Evolutionary conservation across 2,888 invertebrate genomes (phyloP).

Genomic region (Perdita meconis): DNA sequence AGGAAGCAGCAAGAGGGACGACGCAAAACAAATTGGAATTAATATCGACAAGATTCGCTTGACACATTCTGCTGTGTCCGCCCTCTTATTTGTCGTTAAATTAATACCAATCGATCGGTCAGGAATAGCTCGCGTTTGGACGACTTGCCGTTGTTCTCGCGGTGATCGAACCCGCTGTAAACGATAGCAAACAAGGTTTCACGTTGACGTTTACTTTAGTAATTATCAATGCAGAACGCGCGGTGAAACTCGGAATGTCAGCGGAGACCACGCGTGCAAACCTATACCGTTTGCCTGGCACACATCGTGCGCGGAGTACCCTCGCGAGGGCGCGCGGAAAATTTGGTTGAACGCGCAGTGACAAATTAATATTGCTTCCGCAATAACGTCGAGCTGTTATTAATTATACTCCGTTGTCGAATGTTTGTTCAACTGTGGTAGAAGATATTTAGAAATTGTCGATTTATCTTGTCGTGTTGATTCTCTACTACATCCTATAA

Average conservation of each 20-base stretch:
- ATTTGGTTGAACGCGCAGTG: slow-evolving; percentile 58
- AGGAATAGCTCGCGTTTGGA: too few relatives aligned
- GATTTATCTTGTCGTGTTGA: slow-evolving; percentile 4
- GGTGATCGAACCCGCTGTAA: slow-evolving; percentile 65
- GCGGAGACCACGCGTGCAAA: slow-evolving; percentile 44
- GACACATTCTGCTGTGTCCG: too few relatives aligned
- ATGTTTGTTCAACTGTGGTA: slow-evolving; percentile 18
- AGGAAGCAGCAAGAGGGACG: not conserved
- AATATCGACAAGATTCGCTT: not conserved
- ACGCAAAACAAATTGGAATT: not conserved
- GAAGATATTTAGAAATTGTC: slow-evolving; percentile 1
- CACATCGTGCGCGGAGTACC: slow-evolving; percentile 19
- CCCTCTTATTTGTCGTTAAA: too few relatives aligned
- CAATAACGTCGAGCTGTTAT: slow-evolving; percentile 51
- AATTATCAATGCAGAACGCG: slow-evolving; percentile 67
- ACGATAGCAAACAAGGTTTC: slow-evolving; percentile 61
- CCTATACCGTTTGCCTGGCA: slow-evolving; percentile 24
- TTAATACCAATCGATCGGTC: too few relatives aligned
- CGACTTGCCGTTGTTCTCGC: slow-evolving; percentile 41
- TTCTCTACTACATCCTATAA: not conserved
- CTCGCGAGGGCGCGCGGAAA: slow-evolving; percentile 52
- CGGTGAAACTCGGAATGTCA: slow-evolving; percentile 65
- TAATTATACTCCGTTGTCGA: slow-evolving; percentile 45
- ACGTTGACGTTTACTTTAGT: slow-evolving; percentile 68
- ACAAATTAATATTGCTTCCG: slow-evolving; percentile 70